A percentile compares a stretch with the other conserved stretches of the same genome.
Conservation (phyloP, 2,797 vertebrate genomes). For the Peromyscus eremicus region DNA sequence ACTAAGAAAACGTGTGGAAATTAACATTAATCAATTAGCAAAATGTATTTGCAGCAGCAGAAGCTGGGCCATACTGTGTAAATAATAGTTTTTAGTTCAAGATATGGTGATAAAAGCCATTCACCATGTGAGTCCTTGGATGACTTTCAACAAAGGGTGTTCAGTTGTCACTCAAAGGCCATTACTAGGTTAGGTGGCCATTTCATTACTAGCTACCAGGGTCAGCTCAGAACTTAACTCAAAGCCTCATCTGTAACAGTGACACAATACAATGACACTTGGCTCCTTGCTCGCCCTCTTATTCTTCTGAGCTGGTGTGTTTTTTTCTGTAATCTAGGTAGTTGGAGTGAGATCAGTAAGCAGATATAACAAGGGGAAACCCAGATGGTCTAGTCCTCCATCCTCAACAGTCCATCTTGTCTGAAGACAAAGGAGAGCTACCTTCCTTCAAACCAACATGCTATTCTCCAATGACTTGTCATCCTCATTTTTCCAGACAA, state of each 20-base stretch:
- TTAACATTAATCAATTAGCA: slow-evolving; percentile 74
- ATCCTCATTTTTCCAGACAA: neutral
- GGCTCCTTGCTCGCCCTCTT: neutral
- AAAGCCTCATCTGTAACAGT: neutral
- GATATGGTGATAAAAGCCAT: slow-evolving; percentile 43
- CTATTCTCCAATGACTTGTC: neutral
- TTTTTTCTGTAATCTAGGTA: neutral
- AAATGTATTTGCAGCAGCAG: slow-evolving; percentile 18
- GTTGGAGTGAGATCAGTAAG: neutral
- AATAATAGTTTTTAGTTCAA: slow-evolving; percentile 48
- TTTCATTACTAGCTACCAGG: neutral
- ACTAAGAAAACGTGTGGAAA: neutral
- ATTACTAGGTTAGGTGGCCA: neutral
- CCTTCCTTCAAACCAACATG: neutral
- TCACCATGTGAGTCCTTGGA: neutral
- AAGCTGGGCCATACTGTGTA: slow-evolving; percentile 22
- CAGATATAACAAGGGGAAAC: neutral
- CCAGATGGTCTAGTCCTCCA: neutral
- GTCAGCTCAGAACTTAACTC: slow-evolving; percentile 51
- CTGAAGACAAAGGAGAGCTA: neutral
- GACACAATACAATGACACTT: neutral
- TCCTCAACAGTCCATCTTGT: neutral
- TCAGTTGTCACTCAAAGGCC: slow-evolving; percentile 58
- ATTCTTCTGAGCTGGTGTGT: neutral
- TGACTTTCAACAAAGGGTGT: slow-evolving; percentile 10